Evolutionary conservation across 1,140 invertebrate species (phyloP), one percentile per base, ranked within the genome.

Genomic region (Mercenaria mercenaria): DNA sequence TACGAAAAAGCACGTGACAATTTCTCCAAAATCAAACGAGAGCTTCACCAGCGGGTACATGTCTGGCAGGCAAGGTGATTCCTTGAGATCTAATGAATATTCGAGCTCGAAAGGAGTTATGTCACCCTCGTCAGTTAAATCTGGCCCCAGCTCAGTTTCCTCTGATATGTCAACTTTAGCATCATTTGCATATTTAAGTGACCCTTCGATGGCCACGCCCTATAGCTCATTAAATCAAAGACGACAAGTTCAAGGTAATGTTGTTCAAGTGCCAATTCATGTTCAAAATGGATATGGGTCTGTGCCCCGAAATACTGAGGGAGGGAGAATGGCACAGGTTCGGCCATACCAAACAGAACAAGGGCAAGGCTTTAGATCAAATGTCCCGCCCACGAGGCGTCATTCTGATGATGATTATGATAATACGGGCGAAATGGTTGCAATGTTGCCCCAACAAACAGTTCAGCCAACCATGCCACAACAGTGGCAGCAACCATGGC

Each of bases 371-470:
- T 43, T 32, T 37, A 56, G 86, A 43, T 50, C 85, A 59, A 84
- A 88, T 39, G n/a, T 85, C 39, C 29, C 79, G 15, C 90, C 81
- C 10, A 39, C 72, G 6, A 61, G 88, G 41, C 82, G 81, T 56
- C 83, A 69, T 50, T 82, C 89, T 32, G 93, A 92, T 41, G 93
- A 94, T 76, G 94, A 94, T 80, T 94, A 94, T 87, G 94, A 94
- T 85, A 94, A 94, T 83, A 86, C 93, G 0, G 92, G 76, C n/a
- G 94, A 94, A 37, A 84, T 91, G 23, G 91, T 88, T 26, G 91
- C 93, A 11, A 92, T 94, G 91, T 86, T 94, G 82, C 64, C 88
- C 6, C 87, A 90, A 15, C 89, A 85, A 43, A 79, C 89, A 23
- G 85, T 41, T 69, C 72, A 85, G 20, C 89, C 72, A 23, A 15